Percentiles rank a stretch among this genome's conserved stretches.
phyloP scores from a whole-genome alignment of 2,113 vertebrate species.

The Verasper variegatus region DNA sequence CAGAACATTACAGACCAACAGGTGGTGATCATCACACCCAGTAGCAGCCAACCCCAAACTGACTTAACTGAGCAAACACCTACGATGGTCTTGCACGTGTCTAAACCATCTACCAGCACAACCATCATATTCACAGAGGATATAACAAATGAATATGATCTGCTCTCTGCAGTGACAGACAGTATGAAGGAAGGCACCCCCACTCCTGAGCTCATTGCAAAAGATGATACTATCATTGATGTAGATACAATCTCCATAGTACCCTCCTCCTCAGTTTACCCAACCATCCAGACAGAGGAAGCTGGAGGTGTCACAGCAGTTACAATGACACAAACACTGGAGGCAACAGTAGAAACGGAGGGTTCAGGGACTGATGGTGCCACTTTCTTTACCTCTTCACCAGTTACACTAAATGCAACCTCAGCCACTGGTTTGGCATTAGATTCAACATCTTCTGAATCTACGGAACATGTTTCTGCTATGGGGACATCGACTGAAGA shows the following conservation, averaged over 20 bases:
- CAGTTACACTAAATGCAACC: conserved; percentile 10
- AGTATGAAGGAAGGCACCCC: conserved; percentile 35
- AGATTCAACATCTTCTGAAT: conserved; percentile 46
- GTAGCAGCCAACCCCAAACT: conserved; percentile 53
- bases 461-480: conserved; percentile 19
- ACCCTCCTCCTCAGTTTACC: conserved; percentile 66
- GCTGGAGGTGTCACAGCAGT: conserved; percentile 70
- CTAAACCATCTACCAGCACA: conserved; percentile 63
- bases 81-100: conserved; percentile 68
- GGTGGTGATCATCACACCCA: conserved; percentile 68
- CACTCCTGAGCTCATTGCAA: conserved; percentile 45
- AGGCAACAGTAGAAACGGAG: conserved; percentile 60
- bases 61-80: conserved; percentile 65
- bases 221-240: conserved; percentile 75
- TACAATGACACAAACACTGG: conserved; percentile 67
- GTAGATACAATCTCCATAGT: conserved; percentile 65
- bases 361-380: conserved; percentile 82
- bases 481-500: conserved; percentile 27
- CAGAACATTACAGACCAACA: conserved; percentile 69
- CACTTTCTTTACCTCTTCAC: conserved; percentile 49
- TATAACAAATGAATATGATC: conserved; percentile 64
- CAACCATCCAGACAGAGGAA: conserved; percentile 74
- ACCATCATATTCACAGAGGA: conserved; percentile 76
- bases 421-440: conserved; percentile 26
- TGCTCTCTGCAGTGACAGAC: conserved; percentile 69